Base-by-base conservation (phyloP, 2,888 invertebrate species). In the Andrena haemorrhoa region DNA sequence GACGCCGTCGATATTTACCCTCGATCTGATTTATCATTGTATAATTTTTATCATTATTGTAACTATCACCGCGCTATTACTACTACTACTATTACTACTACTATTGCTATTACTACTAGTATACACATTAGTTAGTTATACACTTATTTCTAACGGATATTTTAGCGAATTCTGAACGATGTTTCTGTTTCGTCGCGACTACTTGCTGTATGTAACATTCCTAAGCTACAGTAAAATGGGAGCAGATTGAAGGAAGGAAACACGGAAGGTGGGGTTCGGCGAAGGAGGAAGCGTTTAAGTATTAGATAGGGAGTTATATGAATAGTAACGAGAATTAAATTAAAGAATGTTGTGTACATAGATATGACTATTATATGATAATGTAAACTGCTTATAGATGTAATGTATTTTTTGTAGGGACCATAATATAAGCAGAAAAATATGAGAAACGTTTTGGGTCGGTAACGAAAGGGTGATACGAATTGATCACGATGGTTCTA, bases 351-450 rank as follows among this genome's bases (percentile, higher is more conserved):
- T 86, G 86, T 88, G 89, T 89, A 89, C 77, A 89, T 89, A 88
- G 75, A 85, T 79, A 89, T 86, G 71, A 87, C 83, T 85, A 88
- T 88, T 84, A 72, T 73, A 88, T 56, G 61, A 80, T 83, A 82
- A 80, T 75, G 81, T 89, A 92, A 91, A 86, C 86, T 89, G 92
- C 92, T 92, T 92, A 92, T 92, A 92, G 91, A 92, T 89, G 88
- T 92, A 92, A 89, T 88, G 92, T 92, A 92, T 92, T 92, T 92
- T 92, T 92, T 92, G 90, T 92, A 92, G 92, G 92, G 92, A 92
- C 92, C 92, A 92, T 92, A 91, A 89, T 79, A 84, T 90, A 91
- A 92, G 92, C 88, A 84, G 87, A 89, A 80, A 75, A 84, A 88
- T 86, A 86, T 83, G 84, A 74, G 61, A 70, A 61, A 47, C 12